A percentile compares a stretch with the other conserved stretches of the same genome.
phyloP scores from a whole-genome alignment of 2,797 vertebrate species.

The Neoniphon sammara region DNA sequence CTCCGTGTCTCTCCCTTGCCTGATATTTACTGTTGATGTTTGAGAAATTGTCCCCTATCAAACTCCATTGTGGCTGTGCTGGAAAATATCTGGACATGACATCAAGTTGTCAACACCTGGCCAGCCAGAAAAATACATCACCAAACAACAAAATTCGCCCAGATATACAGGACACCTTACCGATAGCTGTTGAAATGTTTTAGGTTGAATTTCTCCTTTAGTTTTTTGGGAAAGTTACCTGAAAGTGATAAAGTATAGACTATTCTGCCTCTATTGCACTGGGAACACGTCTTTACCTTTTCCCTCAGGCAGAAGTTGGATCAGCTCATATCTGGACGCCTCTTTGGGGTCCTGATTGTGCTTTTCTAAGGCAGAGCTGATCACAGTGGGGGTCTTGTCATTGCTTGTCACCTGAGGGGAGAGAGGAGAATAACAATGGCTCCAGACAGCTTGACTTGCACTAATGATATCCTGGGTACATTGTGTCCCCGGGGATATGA shows the following conservation, averaged over 20 bases:
- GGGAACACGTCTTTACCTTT: constrained; percentile 83
- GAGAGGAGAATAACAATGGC: constrained; percentile 45
- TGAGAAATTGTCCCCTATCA: too few species aligned
- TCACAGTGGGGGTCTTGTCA: constrained; percentile 91
- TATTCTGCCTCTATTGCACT: not conserved
- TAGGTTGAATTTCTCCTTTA: not conserved
- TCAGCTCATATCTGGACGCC: constrained; percentile 86
- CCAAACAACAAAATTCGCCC: not conserved
- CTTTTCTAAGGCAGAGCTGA: constrained; percentile 90
- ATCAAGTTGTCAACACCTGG: not conserved
- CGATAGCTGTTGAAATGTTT: not conserved
- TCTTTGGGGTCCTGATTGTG: constrained; percentile 87
- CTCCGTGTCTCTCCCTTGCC: too few species aligned
- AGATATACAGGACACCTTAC: not conserved
- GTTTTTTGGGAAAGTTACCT: not conserved
- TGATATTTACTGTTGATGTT: too few species aligned
- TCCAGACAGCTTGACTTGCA: constrained; percentile 44
- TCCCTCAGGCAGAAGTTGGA: constrained; percentile 89
- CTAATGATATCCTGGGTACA: constrained; percentile 48
- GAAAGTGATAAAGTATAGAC: not conserved
- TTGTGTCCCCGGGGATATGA: constrained; percentile 39
- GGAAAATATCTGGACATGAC: too few species aligned
- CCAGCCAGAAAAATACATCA: not conserved
- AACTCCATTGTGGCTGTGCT: too few species aligned
- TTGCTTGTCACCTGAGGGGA: constrained; percentile 89